Evolutionary conservation across 2,797 vertebrate species (phyloP).

Genomic region (Enoplosus armatus): DNA sequence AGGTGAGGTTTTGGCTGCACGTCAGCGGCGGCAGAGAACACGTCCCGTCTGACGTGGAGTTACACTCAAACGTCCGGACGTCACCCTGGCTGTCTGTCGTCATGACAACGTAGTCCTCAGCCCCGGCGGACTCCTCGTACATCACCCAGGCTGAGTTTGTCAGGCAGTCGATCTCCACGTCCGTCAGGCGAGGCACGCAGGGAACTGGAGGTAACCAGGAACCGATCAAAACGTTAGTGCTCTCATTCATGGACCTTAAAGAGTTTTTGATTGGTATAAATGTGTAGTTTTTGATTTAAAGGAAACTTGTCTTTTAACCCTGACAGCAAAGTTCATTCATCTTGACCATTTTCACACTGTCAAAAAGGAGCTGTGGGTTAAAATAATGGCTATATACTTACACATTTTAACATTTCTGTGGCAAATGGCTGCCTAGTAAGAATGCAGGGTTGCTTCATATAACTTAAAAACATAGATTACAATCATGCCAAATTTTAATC

Average conservation of each 20-base stretch:
- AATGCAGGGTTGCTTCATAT: background rate
- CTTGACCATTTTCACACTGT: background rate
- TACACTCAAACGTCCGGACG: conserved; percentile 67
- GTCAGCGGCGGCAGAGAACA: conserved; percentile 73
- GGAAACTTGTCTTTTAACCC: background rate
- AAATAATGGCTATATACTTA: background rate
- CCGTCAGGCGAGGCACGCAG: conserved; percentile 75
- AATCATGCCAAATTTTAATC: background rate
- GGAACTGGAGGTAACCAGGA: conserved; percentile 71
- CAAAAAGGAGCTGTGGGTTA: background rate
- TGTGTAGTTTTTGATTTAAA: too few relatives aligned
- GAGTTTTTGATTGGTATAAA: background rate
- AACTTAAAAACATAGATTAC: background rate
- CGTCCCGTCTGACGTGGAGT: conserved; percentile 43
- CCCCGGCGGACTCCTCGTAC: conserved; percentile 69
- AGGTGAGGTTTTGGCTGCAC: conserved; percentile 81
- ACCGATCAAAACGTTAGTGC: too few relatives aligned
- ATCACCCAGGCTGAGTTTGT: conserved; percentile 80
- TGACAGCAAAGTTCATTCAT: background rate
- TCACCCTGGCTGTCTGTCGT: conserved; percentile 55
- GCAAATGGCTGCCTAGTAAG: background rate
- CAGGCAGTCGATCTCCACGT: conserved; percentile 84
- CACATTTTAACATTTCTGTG: background rate
- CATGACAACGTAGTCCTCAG: conserved; percentile 63
- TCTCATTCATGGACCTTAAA: too few relatives aligned